Percentiles rank a stretch among this genome's conserved stretches.
phyloP scores from a whole-genome alignment of 2,888 invertebrate genomes.

The Hypercompe scribonia region DNA sequence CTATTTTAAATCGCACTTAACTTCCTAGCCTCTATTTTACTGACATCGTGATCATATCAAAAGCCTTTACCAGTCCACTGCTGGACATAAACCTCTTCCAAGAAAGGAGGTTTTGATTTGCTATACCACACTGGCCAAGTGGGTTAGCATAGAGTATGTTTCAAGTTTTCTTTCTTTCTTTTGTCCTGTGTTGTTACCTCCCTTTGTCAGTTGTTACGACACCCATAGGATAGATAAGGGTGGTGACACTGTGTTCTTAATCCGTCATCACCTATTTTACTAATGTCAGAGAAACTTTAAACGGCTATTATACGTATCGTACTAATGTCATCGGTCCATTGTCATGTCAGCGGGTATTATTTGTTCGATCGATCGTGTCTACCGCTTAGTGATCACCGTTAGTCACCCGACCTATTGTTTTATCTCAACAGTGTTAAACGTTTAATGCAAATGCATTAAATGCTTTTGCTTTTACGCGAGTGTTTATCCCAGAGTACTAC shows the following conservation, averaged over 20 bases:
- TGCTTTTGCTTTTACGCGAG: background rate
- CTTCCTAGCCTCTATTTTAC: background rate
- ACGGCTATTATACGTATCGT: conserved; percentile 20
- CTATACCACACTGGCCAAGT: too few relatives aligned
- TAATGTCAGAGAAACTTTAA: background rate
- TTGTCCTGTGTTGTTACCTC: too few relatives aligned
- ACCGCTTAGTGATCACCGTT: conserved; percentile 44
- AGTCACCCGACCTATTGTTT: conserved; percentile 51
- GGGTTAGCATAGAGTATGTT: too few relatives aligned
- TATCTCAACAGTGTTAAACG: conserved; percentile 9
- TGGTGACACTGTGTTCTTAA: too few relatives aligned
- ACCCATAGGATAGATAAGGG: too few relatives aligned
- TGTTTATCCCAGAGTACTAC: background rate
- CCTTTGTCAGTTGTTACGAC: too few relatives aligned
- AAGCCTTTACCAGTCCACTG: too few relatives aligned
- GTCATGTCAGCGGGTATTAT: conserved; percentile 50
- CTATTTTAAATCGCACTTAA: background rate
- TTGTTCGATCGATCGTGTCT: conserved; percentile 46
- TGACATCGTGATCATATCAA: too few relatives aligned
- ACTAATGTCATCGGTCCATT: conserved; percentile 45
- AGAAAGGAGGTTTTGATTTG: too few relatives aligned
- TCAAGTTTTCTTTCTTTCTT: too few relatives aligned
- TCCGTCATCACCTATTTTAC: background rate
- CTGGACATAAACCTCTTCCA: too few relatives aligned
- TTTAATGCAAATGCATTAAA: conserved; percentile 37